Conservation (phyloP, 2,888 invertebrate species). For the Gordius sp. region DNA sequence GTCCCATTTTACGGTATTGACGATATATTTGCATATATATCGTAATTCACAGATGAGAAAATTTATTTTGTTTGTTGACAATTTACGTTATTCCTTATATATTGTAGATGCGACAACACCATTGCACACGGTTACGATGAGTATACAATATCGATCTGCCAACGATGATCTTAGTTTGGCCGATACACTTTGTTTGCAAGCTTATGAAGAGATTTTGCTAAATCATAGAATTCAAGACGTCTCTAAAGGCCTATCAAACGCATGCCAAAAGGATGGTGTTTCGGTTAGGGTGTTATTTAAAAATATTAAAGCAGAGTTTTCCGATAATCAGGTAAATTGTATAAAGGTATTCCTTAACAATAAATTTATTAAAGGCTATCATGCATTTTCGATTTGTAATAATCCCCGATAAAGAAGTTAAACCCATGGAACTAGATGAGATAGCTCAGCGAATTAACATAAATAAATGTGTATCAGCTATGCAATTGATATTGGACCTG, state of each 20-base stretch:
- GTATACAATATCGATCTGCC: slow-evolving; percentile 3
- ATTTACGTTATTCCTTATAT: neutral
- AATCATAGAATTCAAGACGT: neutral
- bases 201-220: neutral
- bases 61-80: neutral
- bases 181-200: neutral
- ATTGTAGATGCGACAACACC: neutral
- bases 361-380: no score
- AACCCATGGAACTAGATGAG: no score
- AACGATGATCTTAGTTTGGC: neutral
- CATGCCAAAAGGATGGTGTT: neutral
- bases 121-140: neutral
- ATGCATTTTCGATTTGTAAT: no score
- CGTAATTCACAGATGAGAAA: no score
- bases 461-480: slow-evolving; percentile 1
- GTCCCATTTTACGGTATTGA: neutral
- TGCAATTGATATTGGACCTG: slow-evolving; percentile 11
- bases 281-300: no score
- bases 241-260: neutral
- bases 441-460: no score
- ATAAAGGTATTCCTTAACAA: no score
- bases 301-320: no score
- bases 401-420: no score
- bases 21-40: no score
- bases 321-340: no score